phyloP scores from a whole-genome alignment of 2,797 vertebrate genomes.

The Dipus sagitta region DNA sequence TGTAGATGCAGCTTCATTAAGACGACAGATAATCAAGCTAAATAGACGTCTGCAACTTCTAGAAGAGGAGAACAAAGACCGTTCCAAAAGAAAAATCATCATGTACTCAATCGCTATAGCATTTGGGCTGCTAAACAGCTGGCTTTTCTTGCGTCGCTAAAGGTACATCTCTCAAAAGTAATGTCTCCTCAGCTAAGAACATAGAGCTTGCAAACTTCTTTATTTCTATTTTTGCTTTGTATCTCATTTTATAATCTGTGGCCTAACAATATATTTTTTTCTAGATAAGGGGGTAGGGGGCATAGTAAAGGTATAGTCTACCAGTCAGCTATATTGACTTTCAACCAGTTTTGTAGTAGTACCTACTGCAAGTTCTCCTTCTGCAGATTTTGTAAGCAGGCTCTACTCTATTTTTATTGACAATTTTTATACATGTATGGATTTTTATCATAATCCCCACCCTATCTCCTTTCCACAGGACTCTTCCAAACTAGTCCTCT shows the following conservation, averaged over 20 bases:
- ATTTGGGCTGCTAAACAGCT: constrained; percentile 98
- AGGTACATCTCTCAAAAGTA: constrained; percentile 44
- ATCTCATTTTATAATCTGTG: constrained; percentile 81
- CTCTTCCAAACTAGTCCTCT: too few relatives aligned
- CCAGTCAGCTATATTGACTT: constrained; percentile 68
- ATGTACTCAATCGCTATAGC: constrained; percentile 97
- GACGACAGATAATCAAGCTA: constrained; percentile 98
- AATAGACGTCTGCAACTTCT: constrained; percentile 96
- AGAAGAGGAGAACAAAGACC: constrained; percentile 98
- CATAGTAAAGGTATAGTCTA: constrained; percentile 75
- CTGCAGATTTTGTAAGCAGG: constrained; percentile 85
- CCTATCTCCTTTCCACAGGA: too few relatives aligned
- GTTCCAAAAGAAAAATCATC: constrained; percentile 95
- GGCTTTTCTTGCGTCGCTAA: constrained; percentile 97
- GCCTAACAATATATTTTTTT: constrained; percentile 73
- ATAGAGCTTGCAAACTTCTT: constrained; percentile 81
- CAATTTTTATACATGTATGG: too few relatives aligned
- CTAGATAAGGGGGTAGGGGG: constrained; percentile 55
- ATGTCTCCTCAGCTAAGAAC: constrained; percentile 72
- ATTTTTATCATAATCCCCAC: too few relatives aligned
- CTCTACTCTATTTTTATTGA: constrained; percentile 39
- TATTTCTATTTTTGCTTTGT: constrained; percentile 85
- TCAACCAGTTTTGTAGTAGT: constrained; percentile 50
- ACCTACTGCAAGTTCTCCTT: constrained; percentile 74
- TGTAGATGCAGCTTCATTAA: constrained; percentile 93